Evolutionary conservation across 2,888 invertebrate genomes (phyloP).

Genomic region (Drosophila mettleri): DNA sequence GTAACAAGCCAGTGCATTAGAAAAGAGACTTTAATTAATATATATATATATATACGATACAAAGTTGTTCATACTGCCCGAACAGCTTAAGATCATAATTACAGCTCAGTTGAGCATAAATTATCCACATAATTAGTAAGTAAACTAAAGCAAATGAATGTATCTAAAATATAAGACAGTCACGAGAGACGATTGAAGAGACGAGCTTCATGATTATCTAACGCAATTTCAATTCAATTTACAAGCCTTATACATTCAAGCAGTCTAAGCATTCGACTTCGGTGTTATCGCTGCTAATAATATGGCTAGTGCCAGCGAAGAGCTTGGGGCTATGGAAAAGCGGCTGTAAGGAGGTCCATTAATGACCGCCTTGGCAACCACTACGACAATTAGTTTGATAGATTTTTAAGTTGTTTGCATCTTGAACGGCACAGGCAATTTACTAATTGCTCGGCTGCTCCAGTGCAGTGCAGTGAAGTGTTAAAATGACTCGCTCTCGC

Average conservation of each 20-base stretch:
- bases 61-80: not conserved
- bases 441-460: constrained; percentile 59
- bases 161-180: not conserved
- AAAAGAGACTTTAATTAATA: constrained; percentile 11
- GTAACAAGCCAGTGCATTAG: constrained; percentile 26
- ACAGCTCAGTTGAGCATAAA: constrained; percentile 15
- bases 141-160: not conserved
- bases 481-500: constrained; percentile 40
- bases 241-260: not conserved
- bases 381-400: constrained; percentile 35
- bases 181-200: not conserved
- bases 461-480: constrained; percentile 47
- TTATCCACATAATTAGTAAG: constrained; percentile 5
- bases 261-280: not conserved
- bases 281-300: not conserved
- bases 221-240: not conserved
- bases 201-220: not conserved
- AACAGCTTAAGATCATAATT: constrained; percentile 33
- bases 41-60: not conserved
- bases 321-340: not conserved
- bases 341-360: not conserved
- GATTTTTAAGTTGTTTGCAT: constrained; percentile 31
- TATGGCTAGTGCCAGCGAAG: not conserved
- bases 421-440: constrained; percentile 41
- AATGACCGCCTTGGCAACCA: not conserved